phyloP scores from a whole-genome alignment of 2,888 invertebrate genomes.

The Drosophila neutralis region DNA sequence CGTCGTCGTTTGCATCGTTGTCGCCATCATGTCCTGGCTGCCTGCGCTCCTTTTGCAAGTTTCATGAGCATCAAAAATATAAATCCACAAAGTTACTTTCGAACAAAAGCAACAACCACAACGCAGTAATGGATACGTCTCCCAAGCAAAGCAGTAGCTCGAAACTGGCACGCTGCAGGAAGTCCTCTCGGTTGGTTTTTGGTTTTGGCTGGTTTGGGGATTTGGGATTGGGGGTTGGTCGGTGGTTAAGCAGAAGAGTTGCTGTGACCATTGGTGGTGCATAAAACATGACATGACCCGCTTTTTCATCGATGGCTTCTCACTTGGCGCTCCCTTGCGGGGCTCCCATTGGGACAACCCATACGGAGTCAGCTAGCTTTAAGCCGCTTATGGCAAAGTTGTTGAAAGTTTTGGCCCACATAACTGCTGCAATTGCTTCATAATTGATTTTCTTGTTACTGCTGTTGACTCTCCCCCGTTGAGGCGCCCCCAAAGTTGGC shows the following conservation, averaged over 20 bases:
- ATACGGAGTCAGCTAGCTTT: constrained; percentile 21
- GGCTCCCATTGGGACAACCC: neutral
- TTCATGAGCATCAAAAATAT: constrained; percentile 69
- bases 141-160: constrained; percentile 33
- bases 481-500: constrained; percentile 1
- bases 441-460: constrained; percentile 33
- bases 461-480: neutral
- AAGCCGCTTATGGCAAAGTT: constrained; percentile 50
- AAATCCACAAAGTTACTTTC: constrained; percentile 73
- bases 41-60: constrained; percentile 45
- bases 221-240: neutral
- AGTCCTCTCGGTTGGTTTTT: constrained; percentile 3
- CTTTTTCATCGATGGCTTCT: constrained; percentile 55
- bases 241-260: constrained; percentile 1
- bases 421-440: constrained; percentile 14
- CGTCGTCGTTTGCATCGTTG: constrained; percentile 32
- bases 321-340: neutral
- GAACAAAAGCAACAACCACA: constrained; percentile 7
- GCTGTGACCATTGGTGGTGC: constrained; percentile 40
- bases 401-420: constrained; percentile 14
- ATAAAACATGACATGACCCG: constrained; percentile 61
- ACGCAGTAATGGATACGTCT: constrained; percentile 2
- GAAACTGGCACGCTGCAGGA: constrained; percentile 24
- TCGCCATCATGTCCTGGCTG: constrained; percentile 41
- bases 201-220: neutral